phyloP scores from a whole-genome alignment of 2,888 invertebrate genomes.

The Eupithecia centaureata region DNA sequence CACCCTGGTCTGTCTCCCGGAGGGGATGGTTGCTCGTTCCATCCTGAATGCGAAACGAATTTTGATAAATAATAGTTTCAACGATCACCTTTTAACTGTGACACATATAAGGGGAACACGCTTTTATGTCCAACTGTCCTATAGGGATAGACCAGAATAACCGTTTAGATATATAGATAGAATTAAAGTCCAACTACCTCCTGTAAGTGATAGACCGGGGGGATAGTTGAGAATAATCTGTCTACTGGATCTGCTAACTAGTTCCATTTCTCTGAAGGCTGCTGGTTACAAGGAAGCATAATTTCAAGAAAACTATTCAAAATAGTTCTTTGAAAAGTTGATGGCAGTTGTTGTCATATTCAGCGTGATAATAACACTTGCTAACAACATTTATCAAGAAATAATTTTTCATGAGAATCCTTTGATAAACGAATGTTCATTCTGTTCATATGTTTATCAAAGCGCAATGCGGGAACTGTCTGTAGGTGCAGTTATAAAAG shows the following conservation, averaged over 20 bases:
- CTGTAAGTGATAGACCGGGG: not conserved
- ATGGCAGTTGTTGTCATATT: too few species aligned
- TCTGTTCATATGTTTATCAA: too few species aligned
- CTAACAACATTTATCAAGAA: too few species aligned
- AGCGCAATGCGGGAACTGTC: too few species aligned
- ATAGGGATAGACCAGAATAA: not conserved
- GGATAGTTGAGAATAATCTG: not conserved
- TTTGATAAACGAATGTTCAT: too few species aligned
- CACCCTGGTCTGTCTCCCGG: not conserved
- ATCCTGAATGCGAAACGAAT: not conserved
- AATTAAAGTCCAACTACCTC: not conserved
- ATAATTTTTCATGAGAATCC: too few species aligned
- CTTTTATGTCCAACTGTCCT: not conserved
- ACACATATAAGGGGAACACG: not conserved
- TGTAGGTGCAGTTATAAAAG: too few species aligned
- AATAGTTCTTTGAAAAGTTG: too few species aligned
- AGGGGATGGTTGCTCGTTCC: not conserved
- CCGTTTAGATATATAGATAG: not conserved
- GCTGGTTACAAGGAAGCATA: not conserved
- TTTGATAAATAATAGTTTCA: not conserved
- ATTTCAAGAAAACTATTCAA: not conserved
- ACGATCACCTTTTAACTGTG: not conserved
- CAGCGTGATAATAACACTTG: too few species aligned
- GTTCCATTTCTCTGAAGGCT: not conserved
- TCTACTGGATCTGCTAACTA: too few species aligned